phyloP scores from a whole-genome alignment of 92 coral and sea anemone genomes.

The Virgularia gustaviana region DNA sequence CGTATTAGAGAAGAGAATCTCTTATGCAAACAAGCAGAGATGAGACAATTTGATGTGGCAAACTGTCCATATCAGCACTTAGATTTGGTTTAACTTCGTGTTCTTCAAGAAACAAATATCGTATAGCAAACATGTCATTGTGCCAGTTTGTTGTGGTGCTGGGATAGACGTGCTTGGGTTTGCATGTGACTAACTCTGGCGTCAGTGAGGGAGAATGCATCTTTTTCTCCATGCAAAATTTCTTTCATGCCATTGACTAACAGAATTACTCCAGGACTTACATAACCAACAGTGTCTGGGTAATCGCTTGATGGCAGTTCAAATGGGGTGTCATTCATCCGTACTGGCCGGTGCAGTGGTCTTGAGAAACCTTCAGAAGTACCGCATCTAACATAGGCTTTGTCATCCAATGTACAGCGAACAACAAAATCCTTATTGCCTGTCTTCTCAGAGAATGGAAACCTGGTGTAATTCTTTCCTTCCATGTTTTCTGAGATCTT shows the following conservation, averaged over 20 bases:
- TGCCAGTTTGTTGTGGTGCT: slow-evolving; percentile 55
- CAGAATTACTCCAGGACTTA: slow-evolving; percentile 55
- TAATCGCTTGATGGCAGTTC: slow-evolving; percentile 34
- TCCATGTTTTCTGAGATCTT: slow-evolving; percentile 36
- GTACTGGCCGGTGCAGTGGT: slow-evolving; percentile 53
- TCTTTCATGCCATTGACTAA: slow-evolving; percentile 55
- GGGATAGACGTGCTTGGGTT: slow-evolving; percentile 47
- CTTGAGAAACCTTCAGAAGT: slow-evolving; percentile 61
- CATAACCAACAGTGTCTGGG: slow-evolving; percentile 55
- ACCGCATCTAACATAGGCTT: slow-evolving; percentile 54
- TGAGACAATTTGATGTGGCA: background rate
- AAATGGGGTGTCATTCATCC: slow-evolving; percentile 20
- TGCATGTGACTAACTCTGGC: slow-evolving; percentile 52
- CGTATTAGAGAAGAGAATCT: slow-evolving; percentile 44
- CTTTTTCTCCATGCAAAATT: slow-evolving; percentile 27
- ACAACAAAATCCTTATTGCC: slow-evolving; percentile 1
- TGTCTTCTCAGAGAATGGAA: slow-evolving; percentile 34
- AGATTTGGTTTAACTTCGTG: slow-evolving; percentile 36
- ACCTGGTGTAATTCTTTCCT: slow-evolving; percentile 46
- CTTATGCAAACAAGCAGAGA: slow-evolving; percentile 14
- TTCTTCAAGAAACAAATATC: slow-evolving; percentile 48
- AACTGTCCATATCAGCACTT: background rate
- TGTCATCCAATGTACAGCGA: slow-evolving; percentile 47
- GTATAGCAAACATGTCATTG: slow-evolving; percentile 47
- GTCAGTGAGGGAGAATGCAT: slow-evolving; percentile 30